A percentile compares a stretch with the other conserved stretches of the same genome.
phyloP scores from a whole-genome alignment of 2,888 invertebrate species.

The Parnassius glacialis region DNA sequence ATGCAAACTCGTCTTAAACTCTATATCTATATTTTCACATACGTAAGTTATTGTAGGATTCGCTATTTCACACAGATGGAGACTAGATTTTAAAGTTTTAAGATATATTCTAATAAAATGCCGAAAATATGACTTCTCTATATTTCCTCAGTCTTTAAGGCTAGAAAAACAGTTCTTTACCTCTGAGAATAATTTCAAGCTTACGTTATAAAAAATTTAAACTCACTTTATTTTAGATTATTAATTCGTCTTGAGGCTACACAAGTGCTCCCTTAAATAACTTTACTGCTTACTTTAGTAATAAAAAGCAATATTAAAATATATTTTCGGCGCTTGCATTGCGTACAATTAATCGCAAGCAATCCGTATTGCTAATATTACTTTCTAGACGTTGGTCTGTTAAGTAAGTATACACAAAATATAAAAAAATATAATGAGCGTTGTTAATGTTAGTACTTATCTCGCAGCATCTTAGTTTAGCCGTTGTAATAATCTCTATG shows the following conservation, averaged over 20 bases:
- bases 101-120: constrained; percentile 8
- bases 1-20: constrained; percentile 28
- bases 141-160: constrained; percentile 13
- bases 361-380: neutral
- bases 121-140: constrained; percentile 17
- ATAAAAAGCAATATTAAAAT: constrained; percentile 18
- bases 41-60: constrained; percentile 31
- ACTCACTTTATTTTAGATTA: too few relatives aligned
- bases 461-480: too few relatives aligned
- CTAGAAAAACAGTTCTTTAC: neutral
- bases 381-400: too few relatives aligned
- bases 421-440: too few relatives aligned
- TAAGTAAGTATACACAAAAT: too few relatives aligned
- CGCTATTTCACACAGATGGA: constrained; percentile 29
- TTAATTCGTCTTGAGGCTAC: too few relatives aligned
- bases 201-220: neutral
- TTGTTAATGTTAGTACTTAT: too few relatives aligned
- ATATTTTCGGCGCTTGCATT: constrained; percentile 16
- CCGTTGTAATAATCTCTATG: too few relatives aligned
- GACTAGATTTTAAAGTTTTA: constrained; percentile 33
- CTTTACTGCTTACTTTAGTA: neutral
- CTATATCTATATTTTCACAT: constrained; percentile 28
- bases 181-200: neutral
- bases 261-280: too few relatives aligned
- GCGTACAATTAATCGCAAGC: constrained; percentile 1